These are phyloP conservation scores for Leptinotarsa tumamoca DNA, from an alignment of 2,888 invertebrate species.

Conservation along the genomic window DNA sequence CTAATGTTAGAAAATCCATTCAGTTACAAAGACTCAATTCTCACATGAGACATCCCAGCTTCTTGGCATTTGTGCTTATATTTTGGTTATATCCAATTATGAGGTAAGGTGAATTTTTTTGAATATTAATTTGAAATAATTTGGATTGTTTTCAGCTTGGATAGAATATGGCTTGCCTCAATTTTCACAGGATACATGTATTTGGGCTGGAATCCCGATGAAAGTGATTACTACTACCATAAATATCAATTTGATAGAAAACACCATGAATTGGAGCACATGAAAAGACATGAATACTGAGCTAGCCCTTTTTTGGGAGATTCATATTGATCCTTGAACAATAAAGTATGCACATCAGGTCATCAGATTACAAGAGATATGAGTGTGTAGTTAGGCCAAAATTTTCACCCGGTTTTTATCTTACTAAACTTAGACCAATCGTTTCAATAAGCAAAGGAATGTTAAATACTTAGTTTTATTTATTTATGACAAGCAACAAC, in stretches of 20 bases:
- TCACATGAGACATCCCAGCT: constrained; percentile 76
- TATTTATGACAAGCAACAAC: not conserved
- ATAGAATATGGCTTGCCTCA: constrained; percentile 69
- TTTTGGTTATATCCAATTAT: constrained; percentile 73
- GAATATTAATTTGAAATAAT: not conserved
- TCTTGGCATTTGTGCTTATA: constrained; percentile 70
- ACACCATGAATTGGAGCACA: constrained; percentile 64
- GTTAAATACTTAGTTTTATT: not conserved
- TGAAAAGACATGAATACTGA: constrained; percentile 41
- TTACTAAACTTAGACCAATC: too few relatives aligned
- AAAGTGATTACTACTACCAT: constrained; percentile 71
- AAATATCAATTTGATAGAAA: constrained; percentile 68
- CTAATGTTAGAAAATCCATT: constrained; percentile 69
- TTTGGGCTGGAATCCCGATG: constrained; percentile 72
- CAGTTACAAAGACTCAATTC: constrained; percentile 69
- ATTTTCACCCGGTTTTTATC: too few relatives aligned
- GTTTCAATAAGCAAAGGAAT: too few relatives aligned
- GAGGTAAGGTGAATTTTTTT: constrained; percentile 64
- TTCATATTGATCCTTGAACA: not conserved
- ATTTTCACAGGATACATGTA: constrained; percentile 72
- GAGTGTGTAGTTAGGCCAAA: too few relatives aligned
- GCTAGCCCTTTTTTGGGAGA: not conserved
- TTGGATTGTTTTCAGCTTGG: constrained; percentile 65
- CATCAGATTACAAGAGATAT: too few relatives aligned
- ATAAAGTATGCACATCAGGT: not conserved